Evolutionary conservation across 1,140 invertebrate species (phyloP), one percentile per base, ranked within the genome.

Genomic region (Drosophila pachea): DNA sequence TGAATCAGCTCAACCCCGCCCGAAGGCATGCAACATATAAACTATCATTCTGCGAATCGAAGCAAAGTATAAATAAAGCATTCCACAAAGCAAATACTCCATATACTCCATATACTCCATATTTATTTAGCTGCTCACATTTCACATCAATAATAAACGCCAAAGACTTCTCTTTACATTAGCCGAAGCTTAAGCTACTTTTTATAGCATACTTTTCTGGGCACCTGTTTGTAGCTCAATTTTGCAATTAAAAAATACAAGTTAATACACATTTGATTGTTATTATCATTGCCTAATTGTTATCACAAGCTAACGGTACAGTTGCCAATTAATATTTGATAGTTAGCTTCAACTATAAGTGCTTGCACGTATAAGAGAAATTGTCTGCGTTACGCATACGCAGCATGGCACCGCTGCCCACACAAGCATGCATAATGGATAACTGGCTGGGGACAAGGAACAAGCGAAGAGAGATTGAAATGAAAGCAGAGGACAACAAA

Each of bases 321-420:
- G 22, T 22, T 22, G 1, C 22, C 3, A 22, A 22, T 22, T 22
- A 22, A 22, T 22, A 2, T 22, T 22, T 22, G 1, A 22, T 22
- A 22, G 22, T 22, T 22, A 22, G 3, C 22, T 22, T 22, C 22
- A 22, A 22, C 22, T 22, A 22, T 3, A 3, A 22, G 22, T 22
- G 22, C 22, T 22, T 3, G 22, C 1, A 22, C 22, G 22, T 22
- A 22, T 32, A 33, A 22, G 5, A 45, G 32, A 40, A 16, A 58
- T 12, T 56, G n/a, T 43, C 12, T 7, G 52, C 54, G 61, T 83
- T 82, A 82, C 78, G 75, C 76, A 78, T 81, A 81, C 78, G 77
- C 77, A 81, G 49, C 77, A 74, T 79, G 61, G 12, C 33, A 11
- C 68, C 36, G 22, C 53, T 47, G 14, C 32, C 52, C 52, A 68